These are phyloP conservation scores for Agonopterix heracliana DNA, from an alignment of 2,888 invertebrate genomes.

Conservation along the genomic window DNA sequence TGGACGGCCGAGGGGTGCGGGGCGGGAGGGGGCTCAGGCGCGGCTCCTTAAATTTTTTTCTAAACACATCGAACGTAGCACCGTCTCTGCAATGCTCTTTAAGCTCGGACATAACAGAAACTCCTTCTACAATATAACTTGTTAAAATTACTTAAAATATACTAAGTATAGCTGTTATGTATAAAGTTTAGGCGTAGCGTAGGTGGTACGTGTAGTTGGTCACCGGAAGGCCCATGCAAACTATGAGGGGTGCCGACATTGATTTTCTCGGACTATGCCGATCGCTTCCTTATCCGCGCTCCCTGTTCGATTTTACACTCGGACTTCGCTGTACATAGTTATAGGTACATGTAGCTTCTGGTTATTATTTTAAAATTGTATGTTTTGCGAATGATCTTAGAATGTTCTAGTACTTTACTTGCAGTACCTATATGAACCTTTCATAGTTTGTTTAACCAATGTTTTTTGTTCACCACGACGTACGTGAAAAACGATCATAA, in stretches of 20 bases:
- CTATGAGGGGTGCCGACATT: conserved; percentile 68
- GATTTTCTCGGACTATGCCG: conserved; percentile 72
- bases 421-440: too few relatives aligned
- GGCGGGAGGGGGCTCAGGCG: conserved; percentile 26
- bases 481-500: too few relatives aligned
- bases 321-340: conserved; percentile 20
- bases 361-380: too few relatives aligned
- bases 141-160: neutral
- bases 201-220: conserved; percentile 6
- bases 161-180: conserved; percentile 5
- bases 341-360: neutral
- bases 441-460: too few relatives aligned
- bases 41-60: conserved; percentile 47
- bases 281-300: conserved; percentile 55
- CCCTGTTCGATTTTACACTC: conserved; percentile 44
- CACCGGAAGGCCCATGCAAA: conserved; percentile 64
- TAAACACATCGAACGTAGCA: conserved; percentile 33
- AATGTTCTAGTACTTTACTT: too few relatives aligned
- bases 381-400: too few relatives aligned
- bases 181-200: neutral
- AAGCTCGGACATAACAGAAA: conserved; percentile 10
- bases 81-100: conserved; percentile 16
- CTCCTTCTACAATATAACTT: neutral
- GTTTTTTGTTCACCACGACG: too few relatives aligned
- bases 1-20: conserved; percentile 37